Evolutionary conservation across 1,140 invertebrate genomes (phyloP).

Genomic region (Tribolium madens): DNA sequence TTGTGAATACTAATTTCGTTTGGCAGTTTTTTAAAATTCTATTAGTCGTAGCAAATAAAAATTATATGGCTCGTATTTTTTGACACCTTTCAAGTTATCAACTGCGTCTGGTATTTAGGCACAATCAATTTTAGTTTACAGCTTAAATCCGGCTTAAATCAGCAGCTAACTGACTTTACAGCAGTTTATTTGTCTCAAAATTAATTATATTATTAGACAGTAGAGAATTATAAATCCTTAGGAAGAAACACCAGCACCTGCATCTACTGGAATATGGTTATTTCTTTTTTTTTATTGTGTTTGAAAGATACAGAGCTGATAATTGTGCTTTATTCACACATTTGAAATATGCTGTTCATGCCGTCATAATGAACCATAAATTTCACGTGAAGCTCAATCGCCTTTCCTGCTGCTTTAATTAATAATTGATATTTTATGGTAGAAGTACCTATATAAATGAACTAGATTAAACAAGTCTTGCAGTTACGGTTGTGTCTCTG

Average conservation of each 20-base stretch:
- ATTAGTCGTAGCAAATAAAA: constrained; percentile 4
- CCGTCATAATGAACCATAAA: constrained; percentile 29
- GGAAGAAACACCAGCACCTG: neutral
- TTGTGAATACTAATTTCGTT: neutral
- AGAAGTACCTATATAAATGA: constrained; percentile 16
- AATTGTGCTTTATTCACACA: neutral
- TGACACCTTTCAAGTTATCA: constrained; percentile 10
- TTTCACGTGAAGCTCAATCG: constrained; percentile 4
- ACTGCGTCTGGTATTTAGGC: no score
- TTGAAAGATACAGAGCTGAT: constrained; percentile 10
- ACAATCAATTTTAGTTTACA: constrained; percentile 11
- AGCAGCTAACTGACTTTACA: neutral
- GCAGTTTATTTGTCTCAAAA: neutral
- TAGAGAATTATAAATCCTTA: neutral
- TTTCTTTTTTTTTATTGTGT: neutral
- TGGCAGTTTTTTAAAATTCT: constrained; percentile 18
- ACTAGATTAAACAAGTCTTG: constrained; percentile 8
- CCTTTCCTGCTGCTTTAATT: constrained; percentile 26
- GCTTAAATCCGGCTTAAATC: neutral
- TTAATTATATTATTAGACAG: neutral
- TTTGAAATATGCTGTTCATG: constrained; percentile 4
- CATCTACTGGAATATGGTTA: neutral
- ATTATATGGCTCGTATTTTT: constrained; percentile 20
- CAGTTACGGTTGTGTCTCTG: neutral
- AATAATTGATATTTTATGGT: constrained; percentile 31